Conservation (phyloP, 2,113 vertebrate genomes). For the Balaenoptera acutorostrata region DNA sequence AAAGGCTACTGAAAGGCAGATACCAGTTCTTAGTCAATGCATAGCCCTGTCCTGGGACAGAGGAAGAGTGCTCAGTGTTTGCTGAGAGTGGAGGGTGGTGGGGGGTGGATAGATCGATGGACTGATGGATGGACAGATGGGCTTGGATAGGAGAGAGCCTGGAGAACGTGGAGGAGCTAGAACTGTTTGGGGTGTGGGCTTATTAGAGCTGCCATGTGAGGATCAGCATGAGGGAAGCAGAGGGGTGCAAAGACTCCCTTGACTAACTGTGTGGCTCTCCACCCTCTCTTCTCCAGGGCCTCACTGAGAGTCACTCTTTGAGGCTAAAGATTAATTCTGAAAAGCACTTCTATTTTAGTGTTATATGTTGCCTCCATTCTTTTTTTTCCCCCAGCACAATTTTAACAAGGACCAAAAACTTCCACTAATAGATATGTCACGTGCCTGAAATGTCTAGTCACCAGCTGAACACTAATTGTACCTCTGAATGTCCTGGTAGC, state of each 20-base stretch:
- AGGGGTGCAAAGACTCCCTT: neutral
- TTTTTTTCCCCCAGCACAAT: neutral
- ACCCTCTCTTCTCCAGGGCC: neutral
- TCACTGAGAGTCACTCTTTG: neutral
- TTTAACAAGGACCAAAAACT: neutral
- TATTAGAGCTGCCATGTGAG: neutral
- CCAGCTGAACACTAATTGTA: neutral
- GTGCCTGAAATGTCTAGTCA: neutral
- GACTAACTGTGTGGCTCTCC: rapidly evolving
- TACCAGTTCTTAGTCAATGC: neutral
- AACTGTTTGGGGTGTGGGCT: neutral
- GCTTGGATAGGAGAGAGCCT: neutral
- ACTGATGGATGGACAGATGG: too few species aligned
- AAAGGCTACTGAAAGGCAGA: neutral
- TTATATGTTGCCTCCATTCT: neutral
- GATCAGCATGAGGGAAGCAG: neutral
- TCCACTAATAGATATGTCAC: neutral
- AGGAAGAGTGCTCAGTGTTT: neutral
- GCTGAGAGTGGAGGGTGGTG: neutral
- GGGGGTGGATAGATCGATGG: too few species aligned
- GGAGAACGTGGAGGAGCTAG: neutral
- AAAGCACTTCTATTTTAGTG: neutral
- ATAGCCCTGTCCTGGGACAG: neutral
- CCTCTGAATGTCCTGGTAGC: neutral
- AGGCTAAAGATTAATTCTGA: neutral